Base-by-base conservation (phyloP, 37 sponge, comb jelly and placozoan genomes). In the Beroe ovata region DNA sequence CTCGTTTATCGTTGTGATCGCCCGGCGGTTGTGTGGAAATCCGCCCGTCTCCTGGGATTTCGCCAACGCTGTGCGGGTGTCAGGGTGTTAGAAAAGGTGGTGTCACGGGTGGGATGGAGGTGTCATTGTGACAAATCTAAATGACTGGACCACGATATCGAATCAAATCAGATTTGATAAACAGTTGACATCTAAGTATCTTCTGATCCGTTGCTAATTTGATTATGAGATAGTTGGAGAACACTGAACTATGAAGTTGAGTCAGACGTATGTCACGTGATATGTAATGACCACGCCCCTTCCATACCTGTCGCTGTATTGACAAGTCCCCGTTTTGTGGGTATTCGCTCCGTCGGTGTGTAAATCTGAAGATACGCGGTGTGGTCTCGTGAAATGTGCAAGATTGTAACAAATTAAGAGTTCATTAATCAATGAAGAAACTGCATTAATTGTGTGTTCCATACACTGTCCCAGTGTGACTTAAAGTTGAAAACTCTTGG, bases 1-100 rank as follows among this genome's bases (percentile, higher is more conserved):
- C 69, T 66, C 69, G 69, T 66, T 34, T 18, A 66, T 66, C 1
- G 69, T 34, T 2, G 36, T 66, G 3, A 30, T 66, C 11, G 54
- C 54, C 11, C 54, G 54, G 11, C 63, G 26, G 63, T 61, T 25
- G 63, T 61, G 63, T 4, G 21, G 23, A 3, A 20, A 6, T 20
- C 28, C 28, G 6, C 26, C 21, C 26, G 63, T 25, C 26, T 61
- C 20, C 63, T 61, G 63, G 63, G 8, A 20, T 25, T 16, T 25
- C 63, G 4, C 21, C 26, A 61, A 22, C 8, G 28, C 63, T 61
- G 28, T 20, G 28, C 23, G 22, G 3, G 63, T 61, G 22, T 58
- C 59, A 16, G 59, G 59, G 22, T 61, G 54, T 47, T 11, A 47
- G 11, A 47, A 16, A 47, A 11, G 54, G 54, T 47, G 54, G 54